These are phyloP conservation scores for Molossus molossus DNA, from an alignment of 2,797 vertebrate genomes.

Conservation along the genomic window DNA sequence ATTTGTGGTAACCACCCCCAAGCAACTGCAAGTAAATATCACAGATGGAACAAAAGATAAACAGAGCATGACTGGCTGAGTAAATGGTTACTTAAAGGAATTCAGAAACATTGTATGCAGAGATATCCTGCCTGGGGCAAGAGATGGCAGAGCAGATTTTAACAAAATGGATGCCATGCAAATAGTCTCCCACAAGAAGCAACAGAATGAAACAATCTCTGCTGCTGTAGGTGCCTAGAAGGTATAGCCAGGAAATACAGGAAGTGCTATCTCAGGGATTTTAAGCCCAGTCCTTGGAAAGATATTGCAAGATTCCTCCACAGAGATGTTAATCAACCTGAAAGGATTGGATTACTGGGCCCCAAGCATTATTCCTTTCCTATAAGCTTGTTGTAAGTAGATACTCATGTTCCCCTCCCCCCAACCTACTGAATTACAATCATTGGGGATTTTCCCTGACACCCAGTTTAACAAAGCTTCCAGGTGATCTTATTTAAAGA, in stretches of 20 bases:
- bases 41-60: too few relatives aligned
- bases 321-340: neutral
- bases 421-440: conserved; percentile 10
- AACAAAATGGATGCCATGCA: too few relatives aligned
- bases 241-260: neutral
- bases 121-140: too few relatives aligned
- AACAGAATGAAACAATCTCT: neutral
- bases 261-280: neutral
- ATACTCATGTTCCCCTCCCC: neutral
- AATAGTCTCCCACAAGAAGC: neutral
- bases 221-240: neutral
- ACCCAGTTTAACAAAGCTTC: neutral
- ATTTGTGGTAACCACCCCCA: too few relatives aligned
- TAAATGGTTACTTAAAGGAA: too few relatives aligned
- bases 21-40: too few relatives aligned
- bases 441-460: neutral
- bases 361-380: neutral
- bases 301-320: neutral
- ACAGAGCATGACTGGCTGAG: too few relatives aligned
- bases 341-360: neutral
- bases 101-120: too few relatives aligned
- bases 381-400: neutral
- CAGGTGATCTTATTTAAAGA: neutral
- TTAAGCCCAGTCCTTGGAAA: neutral
- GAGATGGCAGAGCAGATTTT: too few relatives aligned